Evolutionary conservation across 2,888 invertebrate genomes (phyloP).

Genomic region (Rapana venosa): DNA sequence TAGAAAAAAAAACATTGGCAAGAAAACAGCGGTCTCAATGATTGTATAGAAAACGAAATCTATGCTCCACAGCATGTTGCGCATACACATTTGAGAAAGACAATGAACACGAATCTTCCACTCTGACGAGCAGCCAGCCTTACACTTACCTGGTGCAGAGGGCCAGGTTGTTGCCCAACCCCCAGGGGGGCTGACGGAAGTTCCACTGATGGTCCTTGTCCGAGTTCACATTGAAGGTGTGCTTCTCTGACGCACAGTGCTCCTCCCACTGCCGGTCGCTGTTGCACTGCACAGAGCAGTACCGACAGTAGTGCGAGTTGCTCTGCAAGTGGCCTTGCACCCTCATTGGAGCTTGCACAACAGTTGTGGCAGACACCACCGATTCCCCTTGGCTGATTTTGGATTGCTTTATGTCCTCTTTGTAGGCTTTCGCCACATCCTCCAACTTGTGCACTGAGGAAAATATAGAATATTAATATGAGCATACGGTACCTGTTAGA

Average conservation of each 20-base stretch:
- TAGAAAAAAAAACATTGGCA: no score
- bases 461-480: background rate
- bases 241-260: slow-evolving; percentile 73
- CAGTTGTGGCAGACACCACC: slow-evolving; percentile 61
- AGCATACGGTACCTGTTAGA: background rate
- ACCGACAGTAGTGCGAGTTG: slow-evolving; percentile 70
- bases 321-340: slow-evolving; percentile 53
- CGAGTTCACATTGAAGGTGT: slow-evolving; percentile 73
- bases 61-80: no score
- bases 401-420: slow-evolving; percentile 57
- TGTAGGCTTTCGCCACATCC: slow-evolving; percentile 59
- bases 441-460: slow-evolving; percentile 59
- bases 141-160: slow-evolving; percentile 68
- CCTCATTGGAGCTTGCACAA: slow-evolving; percentile 40
- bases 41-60: no score
- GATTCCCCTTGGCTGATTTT: slow-evolving; percentile 68
- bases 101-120: no score
- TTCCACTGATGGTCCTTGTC: slow-evolving; percentile 77
- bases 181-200: slow-evolving; percentile 76
- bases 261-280: slow-evolving; percentile 74
- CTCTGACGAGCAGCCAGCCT: background rate
- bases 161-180: slow-evolving; percentile 51
- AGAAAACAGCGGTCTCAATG: no score
- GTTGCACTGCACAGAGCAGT: slow-evolving; percentile 69
- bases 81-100: no score